Conservation (phyloP, 2,113 vertebrate species). For the Nanorana parkeri region DNA sequence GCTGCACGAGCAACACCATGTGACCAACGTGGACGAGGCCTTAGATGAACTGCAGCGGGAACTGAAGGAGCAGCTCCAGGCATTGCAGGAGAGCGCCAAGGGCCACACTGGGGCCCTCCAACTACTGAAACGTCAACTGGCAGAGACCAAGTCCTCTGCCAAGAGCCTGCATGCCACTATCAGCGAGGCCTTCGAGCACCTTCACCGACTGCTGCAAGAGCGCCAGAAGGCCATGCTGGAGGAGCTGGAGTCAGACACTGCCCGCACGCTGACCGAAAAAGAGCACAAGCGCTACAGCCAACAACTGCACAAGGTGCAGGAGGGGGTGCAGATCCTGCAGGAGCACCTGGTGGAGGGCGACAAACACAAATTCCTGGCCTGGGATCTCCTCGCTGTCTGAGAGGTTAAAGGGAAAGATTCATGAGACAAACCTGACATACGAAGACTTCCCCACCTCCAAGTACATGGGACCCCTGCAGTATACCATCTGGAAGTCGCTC, state of each 20-base stretch:
- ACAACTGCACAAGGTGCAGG: constrained; percentile 94
- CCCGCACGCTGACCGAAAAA: constrained; percentile 88
- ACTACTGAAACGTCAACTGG: constrained; percentile 90
- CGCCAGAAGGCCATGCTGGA: constrained; percentile 98
- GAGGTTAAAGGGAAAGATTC: constrained; percentile 96
- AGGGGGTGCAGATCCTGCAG: constrained; percentile 95
- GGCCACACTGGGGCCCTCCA: constrained; percentile 92
- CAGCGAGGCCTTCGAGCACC: constrained; percentile 88
- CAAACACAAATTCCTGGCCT: constrained; percentile 88
- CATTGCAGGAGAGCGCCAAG: constrained; percentile 92
- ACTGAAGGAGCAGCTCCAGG: constrained; percentile 93
- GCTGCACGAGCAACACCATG: constrained; percentile 94
- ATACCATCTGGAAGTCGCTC: constrained; percentile 97
- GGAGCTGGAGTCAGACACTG: constrained; percentile 94
- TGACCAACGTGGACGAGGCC: constrained; percentile 93
- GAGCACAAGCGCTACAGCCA: constrained; percentile 97
- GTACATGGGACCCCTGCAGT: constrained; percentile 96
- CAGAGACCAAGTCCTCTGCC: constrained; percentile 95
- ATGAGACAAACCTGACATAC: constrained; percentile 94
- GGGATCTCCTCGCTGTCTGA: constrained; percentile 87
- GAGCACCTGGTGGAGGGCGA: constrained; percentile 87
- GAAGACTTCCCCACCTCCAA: constrained; percentile 98
- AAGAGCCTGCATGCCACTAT: constrained; percentile 92
- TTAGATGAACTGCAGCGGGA: constrained; percentile 98
- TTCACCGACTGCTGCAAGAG: constrained; percentile 92